phyloP scores from a whole-genome alignment of 1,140 invertebrate genomes.

The Pseudobourletiella spinata region DNA sequence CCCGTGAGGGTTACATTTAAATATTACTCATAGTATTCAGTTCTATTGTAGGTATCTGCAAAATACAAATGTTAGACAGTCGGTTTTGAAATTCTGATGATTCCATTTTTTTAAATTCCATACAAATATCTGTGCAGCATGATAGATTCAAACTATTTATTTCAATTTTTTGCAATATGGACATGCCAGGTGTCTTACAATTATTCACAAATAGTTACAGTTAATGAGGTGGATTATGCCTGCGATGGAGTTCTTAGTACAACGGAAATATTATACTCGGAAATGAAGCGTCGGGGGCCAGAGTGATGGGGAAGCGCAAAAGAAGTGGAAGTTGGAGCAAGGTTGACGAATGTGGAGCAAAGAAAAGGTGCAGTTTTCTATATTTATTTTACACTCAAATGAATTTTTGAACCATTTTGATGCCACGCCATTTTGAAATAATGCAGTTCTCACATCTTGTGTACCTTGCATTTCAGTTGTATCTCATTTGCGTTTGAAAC shows the following conservation, averaged over 20 bases:
- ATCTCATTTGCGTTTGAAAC: background rate
- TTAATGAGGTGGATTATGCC: no score
- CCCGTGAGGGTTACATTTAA: no score
- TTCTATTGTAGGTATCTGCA: no score
- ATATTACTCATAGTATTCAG: no score
- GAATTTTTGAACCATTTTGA: background rate
- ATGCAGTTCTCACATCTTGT: background rate
- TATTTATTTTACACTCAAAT: no score
- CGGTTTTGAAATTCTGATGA: no score
- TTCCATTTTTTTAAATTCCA: no score
- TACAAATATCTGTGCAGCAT: no score
- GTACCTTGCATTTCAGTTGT: background rate
- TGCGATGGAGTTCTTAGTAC: no score
- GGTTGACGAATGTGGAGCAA: conserved; percentile 11
- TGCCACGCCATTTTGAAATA: background rate
- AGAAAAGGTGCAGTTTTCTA: conserved; percentile 24
- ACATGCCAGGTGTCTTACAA: no score
- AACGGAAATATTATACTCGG: background rate
- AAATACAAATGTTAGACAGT: no score
- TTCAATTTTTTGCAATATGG: background rate
- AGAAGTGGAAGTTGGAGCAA: conserved; percentile 29
- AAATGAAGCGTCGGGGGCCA: no score
- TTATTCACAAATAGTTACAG: background rate
- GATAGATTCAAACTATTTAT: background rate
- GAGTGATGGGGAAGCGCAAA: conserved; percentile 29